Base-by-base conservation (phyloP, 1,140 invertebrate genomes). In the Trichonephila inaurata region DNA sequence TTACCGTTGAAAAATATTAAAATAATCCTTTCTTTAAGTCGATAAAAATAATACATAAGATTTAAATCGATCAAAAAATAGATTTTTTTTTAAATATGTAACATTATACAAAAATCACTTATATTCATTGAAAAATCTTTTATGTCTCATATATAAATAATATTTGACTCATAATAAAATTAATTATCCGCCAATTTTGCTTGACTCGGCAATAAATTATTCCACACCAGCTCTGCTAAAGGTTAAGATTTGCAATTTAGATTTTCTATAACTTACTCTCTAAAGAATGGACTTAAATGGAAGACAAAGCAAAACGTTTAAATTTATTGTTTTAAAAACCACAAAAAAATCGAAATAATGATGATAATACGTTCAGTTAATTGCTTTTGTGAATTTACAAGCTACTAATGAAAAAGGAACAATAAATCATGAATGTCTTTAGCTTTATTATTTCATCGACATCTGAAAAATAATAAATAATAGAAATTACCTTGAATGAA, bases 351-450 rank as follows among this genome's bases (percentile, higher is more conserved):
- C 10, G 28, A 33, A 77, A 77, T 77, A 77, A 77, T 6, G 28
- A 33, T 77, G 72, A 33, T 77, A 33, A 77, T 77, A 77, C 33
- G 72, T 6, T 16, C 6, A 77, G 28, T 28, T 33, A 77, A 77
- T 77, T 77, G 33, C 72, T 77, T 77, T 77, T 77, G 72, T 33
- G 28, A 77, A 33, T 77, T 77, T 77, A 40, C 72, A 28, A 77
- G 33, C 18, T 40, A 40, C 28, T 33, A 77, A 33, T 18, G 33
- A 4, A 77, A 33, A 8, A 16, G 33, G 2, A 18, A 77, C 18
- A 77, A 77, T 77, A 77, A 77, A 77, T 77, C 28, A 77, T 40
- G 18, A 6, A 6, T 6, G 3, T 77, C 1, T 3, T 77, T 40
- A 18, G 14, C 28, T 77, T 77, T 77, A 18, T 77, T 77, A 33